Evolutionary conservation across 2,888 invertebrate genomes (phyloP).

Genomic region (Aricia artaxerxes): DNA sequence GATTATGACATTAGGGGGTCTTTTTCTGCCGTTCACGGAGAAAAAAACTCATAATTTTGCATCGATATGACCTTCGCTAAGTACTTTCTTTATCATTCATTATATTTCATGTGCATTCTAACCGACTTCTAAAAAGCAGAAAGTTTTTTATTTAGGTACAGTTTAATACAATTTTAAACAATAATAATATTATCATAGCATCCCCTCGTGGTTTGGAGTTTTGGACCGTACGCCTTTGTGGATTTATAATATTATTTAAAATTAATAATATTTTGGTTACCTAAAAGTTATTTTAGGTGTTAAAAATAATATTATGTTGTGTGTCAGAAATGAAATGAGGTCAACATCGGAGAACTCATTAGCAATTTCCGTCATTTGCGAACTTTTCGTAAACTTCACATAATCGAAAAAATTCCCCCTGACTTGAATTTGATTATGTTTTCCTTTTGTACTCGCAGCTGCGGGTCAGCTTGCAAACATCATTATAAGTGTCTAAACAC

Average conservation of each 20-base stretch:
- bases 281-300: background rate
- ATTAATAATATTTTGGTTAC: too few relatives aligned
- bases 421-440: constrained; percentile 17
- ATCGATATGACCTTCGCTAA: background rate
- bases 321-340: constrained; percentile 4
- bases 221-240: background rate
- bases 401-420: background rate
- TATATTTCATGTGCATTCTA: background rate
- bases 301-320: background rate
- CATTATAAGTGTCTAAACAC: too few relatives aligned
- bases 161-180: too few relatives aligned
- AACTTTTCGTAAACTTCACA: background rate
- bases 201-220: background rate
- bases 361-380: background rate
- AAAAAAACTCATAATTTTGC: background rate
- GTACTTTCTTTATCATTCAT: background rate
- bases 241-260: background rate
- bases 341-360: background rate
- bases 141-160: background rate
- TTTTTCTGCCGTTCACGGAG: background rate
- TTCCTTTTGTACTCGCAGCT: background rate
- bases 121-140: background rate
- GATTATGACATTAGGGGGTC: background rate
- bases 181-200: background rate
- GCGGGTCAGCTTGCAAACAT: background rate